Conservation (phyloP, 2,888 invertebrate species). For the Cataglyphis livida region DNA sequence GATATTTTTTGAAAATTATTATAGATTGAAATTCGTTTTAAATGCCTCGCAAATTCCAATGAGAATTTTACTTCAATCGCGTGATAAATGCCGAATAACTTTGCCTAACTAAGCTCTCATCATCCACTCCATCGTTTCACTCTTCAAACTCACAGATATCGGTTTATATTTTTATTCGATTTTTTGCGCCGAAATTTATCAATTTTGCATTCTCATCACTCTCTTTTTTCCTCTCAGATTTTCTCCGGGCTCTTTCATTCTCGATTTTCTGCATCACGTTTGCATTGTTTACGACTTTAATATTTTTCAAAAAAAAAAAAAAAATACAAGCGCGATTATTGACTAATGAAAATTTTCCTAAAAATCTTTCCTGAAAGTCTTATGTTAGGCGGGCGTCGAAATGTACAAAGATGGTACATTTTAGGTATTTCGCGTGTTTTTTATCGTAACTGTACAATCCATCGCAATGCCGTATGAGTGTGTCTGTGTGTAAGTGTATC, state of each 20-base stretch:
- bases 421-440: conserved; percentile 76
- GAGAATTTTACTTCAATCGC: conserved; percentile 29
- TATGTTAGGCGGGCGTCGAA: conserved; percentile 68
- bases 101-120: conserved; percentile 53
- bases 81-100: conserved; percentile 43
- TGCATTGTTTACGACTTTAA: not conserved
- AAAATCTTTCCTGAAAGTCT: conserved; percentile 60
- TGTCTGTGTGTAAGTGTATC: conserved; percentile 75
- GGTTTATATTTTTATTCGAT: not conserved
- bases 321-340: conserved; percentile 59
- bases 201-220: conserved; percentile 29
- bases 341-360: conserved; percentile 80
- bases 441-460: conserved; percentile 81
- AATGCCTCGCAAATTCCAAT: conserved; percentile 16
- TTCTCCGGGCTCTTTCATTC: conserved; percentile 2
- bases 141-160: conserved; percentile 11
- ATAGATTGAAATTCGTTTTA: not conserved
- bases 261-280: conserved; percentile 18
- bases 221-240: conserved; percentile 32
- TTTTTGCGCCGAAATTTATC: not conserved
- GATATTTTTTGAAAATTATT: conserved; percentile 18
- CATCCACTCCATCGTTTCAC: conserved; percentile 29
- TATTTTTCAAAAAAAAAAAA: conserved; percentile 13
- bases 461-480: conserved; percentile 81
- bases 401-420: conserved; percentile 79